Evolutionary conservation across 2,113 vertebrate species (phyloP).

Genomic region (Collichthys lucidus): DNA sequence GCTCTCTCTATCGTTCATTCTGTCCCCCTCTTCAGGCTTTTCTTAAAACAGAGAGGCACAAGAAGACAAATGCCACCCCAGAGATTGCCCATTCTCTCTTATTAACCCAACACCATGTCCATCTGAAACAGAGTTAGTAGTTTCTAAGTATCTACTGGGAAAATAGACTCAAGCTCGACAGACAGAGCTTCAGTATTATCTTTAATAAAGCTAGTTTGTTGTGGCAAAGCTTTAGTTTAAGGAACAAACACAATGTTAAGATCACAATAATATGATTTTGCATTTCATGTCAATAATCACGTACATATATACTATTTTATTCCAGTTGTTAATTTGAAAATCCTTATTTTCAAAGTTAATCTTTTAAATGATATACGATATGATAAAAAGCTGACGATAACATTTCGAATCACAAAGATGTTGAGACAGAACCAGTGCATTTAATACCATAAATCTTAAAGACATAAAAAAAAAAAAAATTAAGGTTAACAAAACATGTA

Average conservation of each 20-base stretch:
- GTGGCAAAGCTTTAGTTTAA: neutral
- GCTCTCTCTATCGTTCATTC: slow-evolving; percentile 15
- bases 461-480: no score
- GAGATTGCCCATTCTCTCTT: slow-evolving; percentile 32
- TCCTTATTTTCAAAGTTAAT: no score
- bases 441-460: no score
- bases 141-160: slow-evolving; percentile 7
- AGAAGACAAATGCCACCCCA: slow-evolving; percentile 23
- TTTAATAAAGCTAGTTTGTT: slow-evolving; percentile 9
- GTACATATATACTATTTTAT: neutral
- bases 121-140: slow-evolving; percentile 20
- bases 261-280: neutral
- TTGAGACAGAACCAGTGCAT: no score
- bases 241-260: neutral
- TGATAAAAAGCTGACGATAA: no score
- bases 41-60: slow-evolving; percentile 36
- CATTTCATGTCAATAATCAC: neutral
- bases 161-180: neutral
- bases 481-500: no score
- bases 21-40: slow-evolving; percentile 25
- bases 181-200: no score
- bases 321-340: neutral
- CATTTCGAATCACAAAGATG: no score
- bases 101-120: slow-evolving; percentile 45
- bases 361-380: no score